Evolutionary conservation across 2,888 invertebrate genomes (phyloP), one percentile per base, ranked within the genome.

Genomic region (Liopterus haemorrhoidalis): DNA sequence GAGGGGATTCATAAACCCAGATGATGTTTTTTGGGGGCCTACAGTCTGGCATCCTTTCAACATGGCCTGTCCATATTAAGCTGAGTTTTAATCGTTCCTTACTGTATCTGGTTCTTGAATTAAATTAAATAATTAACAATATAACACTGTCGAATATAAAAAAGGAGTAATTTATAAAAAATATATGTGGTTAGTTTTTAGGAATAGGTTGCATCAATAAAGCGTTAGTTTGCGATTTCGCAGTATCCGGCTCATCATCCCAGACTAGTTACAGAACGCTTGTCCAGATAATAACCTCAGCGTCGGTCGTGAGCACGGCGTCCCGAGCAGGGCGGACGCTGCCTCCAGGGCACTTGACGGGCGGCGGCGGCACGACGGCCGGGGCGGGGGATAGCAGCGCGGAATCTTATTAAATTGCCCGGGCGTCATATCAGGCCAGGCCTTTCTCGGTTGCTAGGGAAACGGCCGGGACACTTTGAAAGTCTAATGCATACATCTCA

Each of bases 401-500:
- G 67, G 69, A 69, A 69, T 68, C 68, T 68, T 68, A 68, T 68
- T 68, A 68, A 68, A 68, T 68, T 68, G 68, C 68, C 68, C 78
- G 77, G 77, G 76, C 78, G 76, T 77, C 76, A 77, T 77, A 75
- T 75, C 69, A 67, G 66, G 65, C 66, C 67, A 73, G 74, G 74
- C 72, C 73, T 72, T 77, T 72, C 73, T 73, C 73, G 76, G 77
- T 78, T 75, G 74, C 77, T 72, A 75, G 73, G 76, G 75, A 73
- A 73, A 78, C 77, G 75, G 75, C 76, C 76, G 76, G 76, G 75
- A 69, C 68, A 67, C 68, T 68, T 68, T 68, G 67, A 68, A 68
- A 68, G 68, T 68, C 67, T 68, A 68, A 68, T 68, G 67, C 66
- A 67, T 67, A 67, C 67, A 67, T 67, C 67, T 67, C 67, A 67